A percentile compares a stretch with the other conserved stretches of the same genome.
phyloP scores from a whole-genome alignment of 2,113 vertebrate species.

The Alethe diademata region DNA sequence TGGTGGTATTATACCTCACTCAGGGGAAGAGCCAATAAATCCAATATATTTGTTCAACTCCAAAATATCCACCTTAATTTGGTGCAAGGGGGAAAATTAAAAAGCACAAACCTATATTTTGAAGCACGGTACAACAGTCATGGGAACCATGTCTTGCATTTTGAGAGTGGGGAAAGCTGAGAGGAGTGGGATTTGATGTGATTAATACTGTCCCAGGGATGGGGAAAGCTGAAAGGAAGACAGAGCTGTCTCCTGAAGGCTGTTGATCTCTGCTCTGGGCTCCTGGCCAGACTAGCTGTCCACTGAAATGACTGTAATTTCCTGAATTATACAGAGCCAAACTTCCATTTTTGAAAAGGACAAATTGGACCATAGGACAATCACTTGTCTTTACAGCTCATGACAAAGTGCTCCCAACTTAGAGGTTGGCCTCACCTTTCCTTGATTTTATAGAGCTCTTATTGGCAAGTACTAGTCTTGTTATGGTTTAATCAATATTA shows the following conservation, averaged over 20 bases:
- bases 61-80: slow-evolving; percentile 14
- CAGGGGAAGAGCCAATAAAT: neutral
- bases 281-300: slow-evolving; percentile 26
- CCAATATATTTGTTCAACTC: neutral
- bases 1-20: neutral
- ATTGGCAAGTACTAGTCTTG: slow-evolving; percentile 56
- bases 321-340: slow-evolving; percentile 48
- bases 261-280: slow-evolving; percentile 47
- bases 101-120: neutral
- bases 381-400: slow-evolving; percentile 27
- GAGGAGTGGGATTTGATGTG: neutral
- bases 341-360: slow-evolving; percentile 48
- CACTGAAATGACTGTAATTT: slow-evolving; percentile 20
- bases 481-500: slow-evolving; percentile 70
- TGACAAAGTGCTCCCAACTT: slow-evolving; percentile 47
- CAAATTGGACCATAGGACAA: slow-evolving; percentile 51
- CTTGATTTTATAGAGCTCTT: slow-evolving; percentile 59
- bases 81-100: neutral
- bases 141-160: neutral
- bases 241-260: neutral
- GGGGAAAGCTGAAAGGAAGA: neutral
- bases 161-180: neutral
- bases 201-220: neutral
- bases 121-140: neutral
- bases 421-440: slow-evolving; percentile 59